Percentiles rank a stretch among this genome's conserved stretches.
Evolutionary conservation across 2,888 invertebrate species (phyloP).

Genomic region (Orthosia gracilis): DNA sequence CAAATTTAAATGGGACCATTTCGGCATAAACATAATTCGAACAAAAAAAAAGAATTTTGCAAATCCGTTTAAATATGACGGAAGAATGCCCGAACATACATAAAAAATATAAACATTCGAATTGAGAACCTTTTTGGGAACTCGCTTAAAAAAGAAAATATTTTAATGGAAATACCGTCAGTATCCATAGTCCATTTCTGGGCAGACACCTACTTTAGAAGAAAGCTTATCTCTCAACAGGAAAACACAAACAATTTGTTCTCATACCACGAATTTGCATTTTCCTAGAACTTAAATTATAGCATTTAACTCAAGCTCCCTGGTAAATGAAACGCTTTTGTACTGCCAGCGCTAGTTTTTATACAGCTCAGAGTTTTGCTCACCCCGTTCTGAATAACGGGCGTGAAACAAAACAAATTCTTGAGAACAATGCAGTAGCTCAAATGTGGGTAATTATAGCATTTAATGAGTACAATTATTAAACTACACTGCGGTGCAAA

Average conservation of each 20-base stretch:
- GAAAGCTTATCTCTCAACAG: not conserved
- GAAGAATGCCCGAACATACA: no score
- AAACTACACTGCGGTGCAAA: conserved; percentile 47
- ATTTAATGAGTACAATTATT: conserved; percentile 56
- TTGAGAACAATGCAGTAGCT: conserved; percentile 46
- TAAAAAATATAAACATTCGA: no score
- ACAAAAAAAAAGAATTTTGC: no score
- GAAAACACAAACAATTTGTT: not conserved
- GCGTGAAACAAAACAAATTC: conserved; percentile 55
- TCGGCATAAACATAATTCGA: no score
- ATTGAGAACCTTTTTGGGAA: no score
- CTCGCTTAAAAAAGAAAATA: no score
- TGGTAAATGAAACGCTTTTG: conserved; percentile 26
- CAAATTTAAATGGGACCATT: no score
- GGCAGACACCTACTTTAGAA: not conserved
- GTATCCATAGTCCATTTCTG: not conserved
- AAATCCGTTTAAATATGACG: no score
- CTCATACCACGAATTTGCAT: conserved; percentile 8
- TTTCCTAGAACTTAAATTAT: conserved; percentile 22
- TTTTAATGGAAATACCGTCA: no score
- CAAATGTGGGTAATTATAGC: conserved; percentile 53
- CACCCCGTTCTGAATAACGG: conserved; percentile 29
- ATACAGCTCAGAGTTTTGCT: conserved; percentile 21
- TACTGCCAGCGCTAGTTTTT: conserved; percentile 22
- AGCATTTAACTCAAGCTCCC: conserved; percentile 28